Percentiles rank a stretch among this genome's conserved stretches.
Evolutionary conservation across 2,888 invertebrate genomes (phyloP).

Genomic region (Pachliopta kotzebuea): DNA sequence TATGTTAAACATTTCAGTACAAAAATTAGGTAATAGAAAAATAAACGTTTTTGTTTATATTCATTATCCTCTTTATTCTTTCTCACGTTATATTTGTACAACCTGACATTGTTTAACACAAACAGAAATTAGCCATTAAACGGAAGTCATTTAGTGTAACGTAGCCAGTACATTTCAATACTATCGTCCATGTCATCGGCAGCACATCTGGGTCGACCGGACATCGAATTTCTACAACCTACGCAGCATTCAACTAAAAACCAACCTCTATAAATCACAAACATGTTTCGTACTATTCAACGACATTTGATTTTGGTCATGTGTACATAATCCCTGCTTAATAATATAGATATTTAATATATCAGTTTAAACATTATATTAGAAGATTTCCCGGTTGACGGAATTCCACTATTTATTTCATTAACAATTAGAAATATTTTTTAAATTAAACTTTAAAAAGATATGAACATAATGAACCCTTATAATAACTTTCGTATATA

Average conservation of each 20-base stretch:
- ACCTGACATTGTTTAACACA: conserved; percentile 29
- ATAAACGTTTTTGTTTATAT: neutral
- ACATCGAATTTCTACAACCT: conserved; percentile 56
- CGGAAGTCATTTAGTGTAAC: conserved; percentile 42
- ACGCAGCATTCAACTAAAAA: conserved; percentile 49
- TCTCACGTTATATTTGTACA: conserved; percentile 2
- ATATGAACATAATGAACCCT: too few species aligned
- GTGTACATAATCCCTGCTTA: conserved; percentile 37
- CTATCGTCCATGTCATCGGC: conserved; percentile 65
- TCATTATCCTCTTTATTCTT: neutral
- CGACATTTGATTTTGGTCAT: conserved; percentile 49
- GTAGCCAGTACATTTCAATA: conserved; percentile 52
- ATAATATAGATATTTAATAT: conserved; percentile 36
- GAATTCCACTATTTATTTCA: neutral
- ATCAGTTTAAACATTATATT: neutral
- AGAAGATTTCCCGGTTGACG: neutral
- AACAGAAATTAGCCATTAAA: conserved; percentile 27
- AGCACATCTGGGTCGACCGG: conserved; percentile 70
- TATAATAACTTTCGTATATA: too few species aligned
- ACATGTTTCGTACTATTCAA: conserved; percentile 39
- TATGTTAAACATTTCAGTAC: neutral
- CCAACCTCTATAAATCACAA: conserved; percentile 49
- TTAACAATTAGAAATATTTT: too few species aligned
- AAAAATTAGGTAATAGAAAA: too few species aligned
- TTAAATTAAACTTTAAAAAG: too few species aligned